These are phyloP conservation scores for Calameuta filiformis DNA, from an alignment of 2,888 invertebrate species.

Conservation along the genomic window DNA sequence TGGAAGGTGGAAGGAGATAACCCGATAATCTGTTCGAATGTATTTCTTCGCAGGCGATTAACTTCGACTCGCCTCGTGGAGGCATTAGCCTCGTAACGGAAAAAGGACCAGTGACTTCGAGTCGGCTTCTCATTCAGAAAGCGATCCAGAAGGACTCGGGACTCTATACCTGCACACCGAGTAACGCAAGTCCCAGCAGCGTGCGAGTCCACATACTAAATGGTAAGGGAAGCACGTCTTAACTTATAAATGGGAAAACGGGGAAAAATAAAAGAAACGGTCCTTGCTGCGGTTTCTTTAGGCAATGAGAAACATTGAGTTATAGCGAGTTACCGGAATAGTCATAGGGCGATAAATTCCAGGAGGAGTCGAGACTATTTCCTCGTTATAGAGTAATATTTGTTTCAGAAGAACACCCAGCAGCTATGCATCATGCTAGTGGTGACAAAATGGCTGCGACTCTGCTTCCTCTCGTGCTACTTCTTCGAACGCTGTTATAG, in stretches of 20 bases:
- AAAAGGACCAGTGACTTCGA: constrained; percentile 85
- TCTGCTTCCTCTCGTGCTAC: constrained; percentile 45
- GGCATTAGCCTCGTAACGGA: constrained; percentile 90
- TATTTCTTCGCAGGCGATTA: constrained; percentile 76
- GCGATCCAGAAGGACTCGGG: constrained; percentile 85
- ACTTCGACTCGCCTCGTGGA: constrained; percentile 89
- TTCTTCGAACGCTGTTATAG: constrained; percentile 48
- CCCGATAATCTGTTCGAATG: neutral
- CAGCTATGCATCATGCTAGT: constrained; percentile 83
- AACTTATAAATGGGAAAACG: constrained; percentile 9
- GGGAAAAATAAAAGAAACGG: constrained; percentile 6
- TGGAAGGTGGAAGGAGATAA: neutral
- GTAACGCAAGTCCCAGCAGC: constrained; percentile 82
- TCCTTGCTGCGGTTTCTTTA: neutral
- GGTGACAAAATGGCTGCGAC: constrained; percentile 58
- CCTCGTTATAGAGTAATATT: constrained; percentile 37
- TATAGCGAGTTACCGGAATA: too few relatives aligned
- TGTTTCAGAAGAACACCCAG: constrained; percentile 84
- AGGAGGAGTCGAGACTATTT: neutral
- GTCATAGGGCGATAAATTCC: too few relatives aligned
- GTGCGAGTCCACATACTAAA: constrained; percentile 88
- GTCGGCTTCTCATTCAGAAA: constrained; percentile 84
- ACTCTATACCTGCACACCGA: constrained; percentile 85
- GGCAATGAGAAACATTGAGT: too few relatives aligned
- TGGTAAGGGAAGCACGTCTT: constrained; percentile 70